Evolutionary conservation across 1,140 invertebrate genomes (phyloP).

Genomic region (Euura saliciscinereae): DNA sequence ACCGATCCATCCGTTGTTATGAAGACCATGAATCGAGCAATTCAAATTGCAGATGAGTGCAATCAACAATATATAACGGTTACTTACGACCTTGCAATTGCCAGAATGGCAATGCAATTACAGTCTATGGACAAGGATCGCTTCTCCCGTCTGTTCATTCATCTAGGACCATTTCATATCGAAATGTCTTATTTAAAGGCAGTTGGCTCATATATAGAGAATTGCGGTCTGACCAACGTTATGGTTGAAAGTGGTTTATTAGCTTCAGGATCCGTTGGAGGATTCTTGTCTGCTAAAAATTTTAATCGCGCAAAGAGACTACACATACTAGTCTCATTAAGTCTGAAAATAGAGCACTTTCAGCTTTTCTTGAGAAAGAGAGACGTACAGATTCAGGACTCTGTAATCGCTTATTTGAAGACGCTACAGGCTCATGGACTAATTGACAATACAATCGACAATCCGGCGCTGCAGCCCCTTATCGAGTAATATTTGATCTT

Average conservation of each 20-base stretch:
- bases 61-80: conserved; percentile 39
- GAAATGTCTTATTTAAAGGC: conserved; percentile 47
- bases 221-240: conserved; percentile 42
- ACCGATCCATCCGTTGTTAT: conserved; percentile 23
- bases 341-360: conserved; percentile 33
- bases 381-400: no score
- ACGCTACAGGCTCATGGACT: conserved; percentile 25
- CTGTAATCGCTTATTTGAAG: no score
- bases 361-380: conserved; percentile 29
- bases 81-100: conserved; percentile 30
- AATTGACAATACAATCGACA: no score
- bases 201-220: conserved; percentile 40
- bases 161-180: conserved; percentile 46
- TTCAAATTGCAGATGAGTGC: conserved; percentile 26
- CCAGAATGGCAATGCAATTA: conserved; percentile 32
- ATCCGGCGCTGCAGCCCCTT: no score
- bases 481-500: no score
- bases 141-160: conserved; percentile 39
- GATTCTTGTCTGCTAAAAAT: conserved; percentile 50
- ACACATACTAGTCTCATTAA: conserved; percentile 35
- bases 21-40: conserved; percentile 27
- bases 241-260: conserved; percentile 41
- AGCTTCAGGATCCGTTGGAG: conserved; percentile 37
- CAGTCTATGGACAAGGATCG: conserved; percentile 14
- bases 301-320: conserved; percentile 46